A percentile compares a stretch with the other conserved stretches of the same genome.
phyloP scores from a whole-genome alignment of 2,113 vertebrate genomes.

The Passer domesticus region DNA sequence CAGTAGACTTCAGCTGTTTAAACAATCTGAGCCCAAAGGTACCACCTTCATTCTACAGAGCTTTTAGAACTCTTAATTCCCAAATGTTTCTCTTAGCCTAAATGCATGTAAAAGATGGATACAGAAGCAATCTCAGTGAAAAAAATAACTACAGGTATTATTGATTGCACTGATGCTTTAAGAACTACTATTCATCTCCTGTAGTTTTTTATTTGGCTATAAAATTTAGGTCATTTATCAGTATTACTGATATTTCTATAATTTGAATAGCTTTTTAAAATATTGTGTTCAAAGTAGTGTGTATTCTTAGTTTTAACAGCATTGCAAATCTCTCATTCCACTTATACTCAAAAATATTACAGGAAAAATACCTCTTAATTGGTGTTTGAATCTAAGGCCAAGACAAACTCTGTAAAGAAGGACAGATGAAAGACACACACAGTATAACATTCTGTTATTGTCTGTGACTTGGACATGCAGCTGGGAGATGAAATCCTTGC shows the following conservation, averaged over 20 bases:
- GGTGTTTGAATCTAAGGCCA: background rate
- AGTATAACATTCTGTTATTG: background rate
- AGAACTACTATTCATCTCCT: background rate
- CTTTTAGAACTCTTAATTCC: background rate
- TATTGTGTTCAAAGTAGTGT: background rate
- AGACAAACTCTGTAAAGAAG: background rate
- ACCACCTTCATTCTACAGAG: background rate
- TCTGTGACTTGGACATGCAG: background rate
- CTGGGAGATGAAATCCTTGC: background rate
- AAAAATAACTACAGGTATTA: background rate
- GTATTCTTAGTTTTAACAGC: background rate
- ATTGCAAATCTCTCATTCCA: background rate
- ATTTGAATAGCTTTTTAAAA: background rate
- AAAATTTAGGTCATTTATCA: background rate
- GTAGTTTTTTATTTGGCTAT: background rate
- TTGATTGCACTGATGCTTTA: background rate
- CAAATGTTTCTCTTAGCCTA: background rate
- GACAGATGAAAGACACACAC: background rate
- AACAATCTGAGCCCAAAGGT: background rate
- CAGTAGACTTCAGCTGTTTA: background rate
- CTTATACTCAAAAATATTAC: background rate
- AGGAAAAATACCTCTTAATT: background rate
- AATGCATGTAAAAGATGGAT: background rate
- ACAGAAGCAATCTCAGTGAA: background rate
- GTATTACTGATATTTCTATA: background rate